Base-by-base conservation (phyloP, 2,888 invertebrate genomes). In the Mesorhabditis spiculigera region DNA sequence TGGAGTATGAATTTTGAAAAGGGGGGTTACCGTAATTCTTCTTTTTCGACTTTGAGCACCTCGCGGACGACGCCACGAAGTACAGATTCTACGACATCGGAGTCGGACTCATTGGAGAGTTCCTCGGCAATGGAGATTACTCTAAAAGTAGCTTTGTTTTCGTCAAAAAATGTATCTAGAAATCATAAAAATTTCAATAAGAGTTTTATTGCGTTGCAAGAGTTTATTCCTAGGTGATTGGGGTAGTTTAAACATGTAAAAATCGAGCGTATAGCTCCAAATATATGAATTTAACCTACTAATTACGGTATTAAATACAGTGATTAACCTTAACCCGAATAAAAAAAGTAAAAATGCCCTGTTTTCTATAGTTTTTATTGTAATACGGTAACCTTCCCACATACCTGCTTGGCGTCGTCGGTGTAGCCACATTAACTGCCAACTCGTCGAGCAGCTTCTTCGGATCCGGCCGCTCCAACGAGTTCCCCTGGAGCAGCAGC, bases 1-100 rank as follows among this genome's bases (percentile, higher is more conserved):
- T 3, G 8, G 8, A 2, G 3, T 50, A 10, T 50, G 58, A 3
- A 3, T 50, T 50, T 13, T 50, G 10, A 50, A n/a, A 13, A 50
- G 58, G 1, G 58, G 58, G 1, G 58, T 3, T 50, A 50, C 5
- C 77, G 71, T 8, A 79, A 70, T 16, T 71, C 68, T 28, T 75
- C 73, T 61, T 76, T 75, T 65, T 79, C 79, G 4, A 41, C 45
- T 68, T 72, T 73, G n/a, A 76, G 75, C 28, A 78, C 78, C 5
- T 80, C 79, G 4, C 78, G 72, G 42, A 81, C 73, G 65, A 81
- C 65, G 5, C 76, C 69, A 13, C 78, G 74, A 13, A 81, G 71
- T 3, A 76, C 71, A n/a, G 73, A 73, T 62, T 67, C 70, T 8
- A 78, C 77, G 13, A 73, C 72, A 62, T 72, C 69, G 4, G 75